A percentile compares a stretch with the other conserved stretches of the same genome.
Conservation (phyloP, 2,113 vertebrate genomes). For the Macaca nemestrina region DNA sequence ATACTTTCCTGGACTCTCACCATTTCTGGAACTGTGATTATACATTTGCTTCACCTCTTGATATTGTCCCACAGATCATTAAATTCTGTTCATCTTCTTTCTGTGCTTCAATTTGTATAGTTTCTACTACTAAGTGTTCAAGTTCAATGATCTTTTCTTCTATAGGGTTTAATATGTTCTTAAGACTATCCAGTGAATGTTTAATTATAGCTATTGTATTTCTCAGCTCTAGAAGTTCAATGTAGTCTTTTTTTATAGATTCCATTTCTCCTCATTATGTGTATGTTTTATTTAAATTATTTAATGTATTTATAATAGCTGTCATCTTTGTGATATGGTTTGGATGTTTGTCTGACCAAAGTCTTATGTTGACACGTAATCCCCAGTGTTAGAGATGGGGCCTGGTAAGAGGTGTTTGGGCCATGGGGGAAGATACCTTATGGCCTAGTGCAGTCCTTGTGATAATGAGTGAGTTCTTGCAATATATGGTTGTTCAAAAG, state of each 20-base stretch:
- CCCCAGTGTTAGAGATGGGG: too few relatives aligned
- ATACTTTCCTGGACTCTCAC: neutral
- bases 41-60: neutral
- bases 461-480: too few relatives aligned
- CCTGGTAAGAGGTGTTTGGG: too few relatives aligned
- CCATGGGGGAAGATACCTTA: too few relatives aligned
- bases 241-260: constrained; percentile 21
- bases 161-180: neutral
- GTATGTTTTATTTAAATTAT: neutral
- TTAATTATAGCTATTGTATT: neutral
- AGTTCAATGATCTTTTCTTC: neutral
- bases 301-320: neutral
- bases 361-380: too few relatives aligned
- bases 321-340: neutral
- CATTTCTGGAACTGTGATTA: neutral
- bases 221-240: neutral
- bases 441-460: too few relatives aligned
- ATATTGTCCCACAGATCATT: neutral
- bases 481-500: too few relatives aligned
- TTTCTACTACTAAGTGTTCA: neutral
- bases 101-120: neutral
- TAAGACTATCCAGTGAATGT: neutral
- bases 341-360: too few relatives aligned
- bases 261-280: neutral
- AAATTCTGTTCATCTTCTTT: neutral